Percentiles rank a stretch among this genome's conserved stretches.
phyloP scores from a whole-genome alignment of 2,888 invertebrate genomes.

The Antitype chi region DNA sequence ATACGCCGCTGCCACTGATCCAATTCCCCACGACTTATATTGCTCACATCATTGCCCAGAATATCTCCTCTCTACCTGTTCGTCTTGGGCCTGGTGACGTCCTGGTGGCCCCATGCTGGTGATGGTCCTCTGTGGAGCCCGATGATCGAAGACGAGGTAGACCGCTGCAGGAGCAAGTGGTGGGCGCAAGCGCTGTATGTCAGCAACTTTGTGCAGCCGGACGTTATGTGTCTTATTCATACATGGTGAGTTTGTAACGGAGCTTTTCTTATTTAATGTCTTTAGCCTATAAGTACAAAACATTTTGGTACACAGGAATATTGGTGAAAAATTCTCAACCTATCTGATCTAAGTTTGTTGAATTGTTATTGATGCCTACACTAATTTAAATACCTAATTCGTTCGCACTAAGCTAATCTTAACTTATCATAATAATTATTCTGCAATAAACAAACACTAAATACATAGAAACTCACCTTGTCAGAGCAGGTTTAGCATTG shows the following conservation, averaged over 20 bases:
- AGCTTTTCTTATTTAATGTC: not conserved
- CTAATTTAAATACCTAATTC: not conserved
- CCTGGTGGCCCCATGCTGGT: constrained; percentile 76
- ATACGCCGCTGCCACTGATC: not conserved
- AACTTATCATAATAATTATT: too few species aligned
- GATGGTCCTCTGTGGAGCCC: constrained; percentile 78
- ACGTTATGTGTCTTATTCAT: constrained; percentile 77
- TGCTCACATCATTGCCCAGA: constrained; percentile 60
- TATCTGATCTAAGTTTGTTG: not conserved
- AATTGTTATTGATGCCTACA: not conserved
- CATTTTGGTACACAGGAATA: not conserved
- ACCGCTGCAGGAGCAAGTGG: constrained; percentile 76
- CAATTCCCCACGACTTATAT: not conserved
- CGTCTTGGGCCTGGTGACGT: constrained; percentile 74
- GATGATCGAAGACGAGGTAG: constrained; percentile 69
- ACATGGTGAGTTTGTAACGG: constrained; percentile 74
- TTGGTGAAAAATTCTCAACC: not conserved
- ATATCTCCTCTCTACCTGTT: constrained; percentile 77
- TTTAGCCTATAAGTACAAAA: not conserved
- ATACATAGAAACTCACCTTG: constrained; percentile 3
- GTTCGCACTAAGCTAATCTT: not conserved
- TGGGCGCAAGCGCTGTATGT: constrained; percentile 78
- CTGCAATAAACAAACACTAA: not conserved
- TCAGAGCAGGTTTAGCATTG: not conserved
- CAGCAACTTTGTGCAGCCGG: constrained; percentile 75